Conservation (phyloP, 1,140 invertebrate genomes). For the Daktulosphaira vitifoliae region DNA sequence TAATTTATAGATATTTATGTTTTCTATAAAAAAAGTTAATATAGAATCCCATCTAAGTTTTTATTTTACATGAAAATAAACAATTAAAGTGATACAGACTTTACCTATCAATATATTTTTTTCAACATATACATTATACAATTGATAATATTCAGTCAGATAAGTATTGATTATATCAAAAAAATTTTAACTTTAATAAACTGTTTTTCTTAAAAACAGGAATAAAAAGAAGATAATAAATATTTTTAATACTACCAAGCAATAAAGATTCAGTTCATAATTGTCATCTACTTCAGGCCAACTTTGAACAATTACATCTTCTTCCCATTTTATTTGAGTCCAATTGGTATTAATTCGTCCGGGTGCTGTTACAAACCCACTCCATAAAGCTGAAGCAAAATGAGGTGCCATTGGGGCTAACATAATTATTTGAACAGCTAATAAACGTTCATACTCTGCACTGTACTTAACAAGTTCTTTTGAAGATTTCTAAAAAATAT, state of each 20-base stretch:
- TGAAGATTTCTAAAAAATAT: conserved; percentile 31
- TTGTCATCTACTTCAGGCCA: conserved; percentile 75
- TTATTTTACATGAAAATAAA: too few species aligned
- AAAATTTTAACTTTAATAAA: too few species aligned
- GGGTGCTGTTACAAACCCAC: conserved; percentile 56
- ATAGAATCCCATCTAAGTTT: too few species aligned
- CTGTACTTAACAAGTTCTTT: conserved; percentile 43
- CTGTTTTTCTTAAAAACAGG: too few species aligned
- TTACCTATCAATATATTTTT: too few species aligned
- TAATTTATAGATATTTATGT: too few species aligned
- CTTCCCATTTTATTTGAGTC: conserved; percentile 53
- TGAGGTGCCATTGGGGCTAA: conserved; percentile 78
- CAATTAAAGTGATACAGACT: too few species aligned
- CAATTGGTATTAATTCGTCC: conserved; percentile 47
- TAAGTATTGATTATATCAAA: too few species aligned
- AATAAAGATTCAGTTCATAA: conserved; percentile 44
- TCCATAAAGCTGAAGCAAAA: conserved; percentile 84
- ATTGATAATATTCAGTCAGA: too few species aligned
- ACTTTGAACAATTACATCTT: conserved; percentile 56
- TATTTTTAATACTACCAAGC: conserved; percentile 6
- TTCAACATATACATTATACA: too few species aligned
- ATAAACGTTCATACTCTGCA: conserved; percentile 65
- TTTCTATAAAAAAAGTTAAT: too few species aligned
- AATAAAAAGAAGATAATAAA: too few species aligned
- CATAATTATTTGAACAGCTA: conserved; percentile 73